phyloP scores from a whole-genome alignment of 2,797 vertebrate species.

The Hephaestus fuliginosus region DNA sequence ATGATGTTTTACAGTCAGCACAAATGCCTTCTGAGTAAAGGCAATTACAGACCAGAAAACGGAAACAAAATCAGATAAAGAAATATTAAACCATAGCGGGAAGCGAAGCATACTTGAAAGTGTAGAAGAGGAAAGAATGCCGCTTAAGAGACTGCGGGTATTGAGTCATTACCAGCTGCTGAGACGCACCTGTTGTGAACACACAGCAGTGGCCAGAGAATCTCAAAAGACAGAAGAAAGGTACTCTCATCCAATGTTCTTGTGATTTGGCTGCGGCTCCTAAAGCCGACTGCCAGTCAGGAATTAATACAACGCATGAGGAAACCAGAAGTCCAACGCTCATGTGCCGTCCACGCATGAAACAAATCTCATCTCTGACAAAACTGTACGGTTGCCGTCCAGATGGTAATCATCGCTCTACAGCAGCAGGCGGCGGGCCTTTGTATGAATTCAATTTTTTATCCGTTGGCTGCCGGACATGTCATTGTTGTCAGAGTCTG shows the following conservation, averaged over 20 bases:
- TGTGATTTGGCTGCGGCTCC: slow-evolving; percentile 62
- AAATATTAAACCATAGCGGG: slow-evolving; percentile 30
- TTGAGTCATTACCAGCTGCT: slow-evolving; percentile 54
- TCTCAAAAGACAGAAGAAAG: slow-evolving; percentile 41
- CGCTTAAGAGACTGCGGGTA: slow-evolving; percentile 36
- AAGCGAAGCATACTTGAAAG: slow-evolving; percentile 23
- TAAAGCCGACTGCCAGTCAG: slow-evolving; percentile 49
- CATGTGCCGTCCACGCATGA: slow-evolving; percentile 34
- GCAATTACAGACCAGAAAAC: slow-evolving; percentile 48
- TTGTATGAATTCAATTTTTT: neutral
- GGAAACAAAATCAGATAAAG: slow-evolving; percentile 34
- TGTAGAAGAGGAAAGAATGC: neutral
- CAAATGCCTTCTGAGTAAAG: slow-evolving; percentile 50
- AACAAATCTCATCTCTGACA: slow-evolving; percentile 62
- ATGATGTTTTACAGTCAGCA: slow-evolving; percentile 56
- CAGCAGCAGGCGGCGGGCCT: slow-evolving; percentile 24
- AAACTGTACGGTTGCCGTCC: slow-evolving; percentile 50
- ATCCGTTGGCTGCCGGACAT: slow-evolving; percentile 34
- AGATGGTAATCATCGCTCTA: slow-evolving; percentile 54
- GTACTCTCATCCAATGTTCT: slow-evolving; percentile 53
- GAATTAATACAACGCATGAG: slow-evolving; percentile 44
- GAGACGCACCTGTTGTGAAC: slow-evolving; percentile 59
- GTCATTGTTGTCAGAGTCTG: slow-evolving; percentile 32
- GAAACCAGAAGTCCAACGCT: slow-evolving; percentile 43
- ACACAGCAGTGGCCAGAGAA: slow-evolving; percentile 35